These are phyloP conservation scores for Mechanitis mazaeus DNA, from an alignment of 2,888 invertebrate species.

Conservation along the genomic window DNA sequence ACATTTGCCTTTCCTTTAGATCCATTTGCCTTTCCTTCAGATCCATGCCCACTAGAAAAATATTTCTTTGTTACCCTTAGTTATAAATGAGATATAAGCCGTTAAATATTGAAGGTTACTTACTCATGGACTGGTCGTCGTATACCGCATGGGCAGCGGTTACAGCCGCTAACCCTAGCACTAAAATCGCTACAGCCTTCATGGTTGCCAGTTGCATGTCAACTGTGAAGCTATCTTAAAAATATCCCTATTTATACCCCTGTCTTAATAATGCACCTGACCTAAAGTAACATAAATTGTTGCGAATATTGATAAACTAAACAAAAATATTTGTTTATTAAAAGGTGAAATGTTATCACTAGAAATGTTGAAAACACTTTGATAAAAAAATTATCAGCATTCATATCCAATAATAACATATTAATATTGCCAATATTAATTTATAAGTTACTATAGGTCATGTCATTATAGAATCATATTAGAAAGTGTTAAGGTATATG, in stretches of 20 bases:
- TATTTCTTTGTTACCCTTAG: not conserved
- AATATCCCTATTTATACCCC: constrained; percentile 25
- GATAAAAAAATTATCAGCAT: not conserved
- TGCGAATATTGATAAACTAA: not conserved
- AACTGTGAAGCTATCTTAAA: constrained; percentile 10
- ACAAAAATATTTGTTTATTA: constrained; percentile 8
- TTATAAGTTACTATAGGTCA: too few relatives aligned
- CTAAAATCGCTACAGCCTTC: constrained; percentile 29
- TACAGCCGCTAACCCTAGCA: constrained; percentile 30
- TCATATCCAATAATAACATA: too few relatives aligned
- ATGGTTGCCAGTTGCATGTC: constrained; percentile 24
- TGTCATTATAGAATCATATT: too few relatives aligned
- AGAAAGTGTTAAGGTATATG: too few relatives aligned
- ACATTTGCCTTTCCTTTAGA: constrained; percentile 62
- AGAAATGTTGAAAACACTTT: constrained; percentile 14
- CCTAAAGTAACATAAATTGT: not conserved
- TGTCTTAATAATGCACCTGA: constrained; percentile 14
- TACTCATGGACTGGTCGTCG: constrained; percentile 26
- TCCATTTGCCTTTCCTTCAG: constrained; percentile 64
- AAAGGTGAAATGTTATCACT: constrained; percentile 24
- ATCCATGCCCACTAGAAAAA: constrained; percentile 54
- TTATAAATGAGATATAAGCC: not conserved
- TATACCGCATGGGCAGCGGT: constrained; percentile 28
- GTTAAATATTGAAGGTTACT: constrained; percentile 11
- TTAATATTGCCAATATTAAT: too few relatives aligned